Conservation (phyloP, 2,797 vertebrate genomes). For the Naso thynnoides region DNA sequence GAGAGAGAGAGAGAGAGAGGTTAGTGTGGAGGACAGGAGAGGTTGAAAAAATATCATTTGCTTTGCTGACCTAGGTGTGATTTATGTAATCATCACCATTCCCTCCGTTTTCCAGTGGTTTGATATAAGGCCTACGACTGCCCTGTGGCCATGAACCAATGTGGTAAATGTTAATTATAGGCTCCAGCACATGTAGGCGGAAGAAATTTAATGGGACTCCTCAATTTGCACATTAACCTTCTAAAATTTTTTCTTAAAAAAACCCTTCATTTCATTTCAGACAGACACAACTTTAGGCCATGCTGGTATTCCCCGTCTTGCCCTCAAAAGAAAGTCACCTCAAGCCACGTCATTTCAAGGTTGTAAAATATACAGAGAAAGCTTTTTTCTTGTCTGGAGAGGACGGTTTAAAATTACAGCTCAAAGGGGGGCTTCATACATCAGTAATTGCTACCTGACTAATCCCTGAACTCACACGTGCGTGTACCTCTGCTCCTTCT, state of each 20-base stretch:
- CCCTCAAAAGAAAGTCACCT: conserved; percentile 61
- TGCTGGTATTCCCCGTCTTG: conserved; percentile 63
- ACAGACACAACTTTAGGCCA: conserved; percentile 41
- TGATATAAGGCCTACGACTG: conserved; percentile 42
- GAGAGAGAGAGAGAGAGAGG: conserved; percentile 6
- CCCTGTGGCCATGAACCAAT: conserved; percentile 39
- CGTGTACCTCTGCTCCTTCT: conserved; percentile 16
- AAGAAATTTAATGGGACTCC: conserved; percentile 52
- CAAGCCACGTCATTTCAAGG: conserved; percentile 65
- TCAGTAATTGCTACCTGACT: conserved; percentile 79
- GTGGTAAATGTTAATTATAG: conserved; percentile 62
- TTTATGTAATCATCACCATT: conserved; percentile 47
- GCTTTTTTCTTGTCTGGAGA: conserved; percentile 68
- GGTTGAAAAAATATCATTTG: conserved; percentile 35
- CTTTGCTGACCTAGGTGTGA: conserved; percentile 43
- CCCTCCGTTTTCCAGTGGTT: conserved; percentile 45
- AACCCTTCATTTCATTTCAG: conserved; percentile 55
- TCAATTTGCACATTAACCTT: conserved; percentile 60
- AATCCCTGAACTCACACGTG: conserved; percentile 55
- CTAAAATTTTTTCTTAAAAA: conserved; percentile 15
- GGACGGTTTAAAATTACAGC: conserved; percentile 78
- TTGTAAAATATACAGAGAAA: conserved; percentile 63
- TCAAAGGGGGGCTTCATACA: conserved; percentile 61
- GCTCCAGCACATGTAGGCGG: conserved; percentile 19
- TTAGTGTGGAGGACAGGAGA: conserved; percentile 7